Conservation (phyloP, 2,888 invertebrate genomes). For the Sminthurinus aureus region DNA sequence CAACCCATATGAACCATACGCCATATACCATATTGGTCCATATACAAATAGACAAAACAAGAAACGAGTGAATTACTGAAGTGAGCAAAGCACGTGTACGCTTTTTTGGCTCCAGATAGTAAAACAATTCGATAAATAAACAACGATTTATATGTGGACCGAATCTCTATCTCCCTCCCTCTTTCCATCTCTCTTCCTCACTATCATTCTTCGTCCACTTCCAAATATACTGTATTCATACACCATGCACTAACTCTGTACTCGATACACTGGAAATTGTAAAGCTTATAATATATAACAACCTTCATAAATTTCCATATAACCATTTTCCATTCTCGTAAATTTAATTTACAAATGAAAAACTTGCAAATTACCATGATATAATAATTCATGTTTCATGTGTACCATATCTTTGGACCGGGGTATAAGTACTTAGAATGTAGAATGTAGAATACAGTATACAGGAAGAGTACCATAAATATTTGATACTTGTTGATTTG, state of each 20-base stretch:
- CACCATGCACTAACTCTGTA: too few species aligned
- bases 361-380: background rate
- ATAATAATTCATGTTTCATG: background rate
- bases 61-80: background rate
- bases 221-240: too few species aligned
- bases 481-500: background rate
- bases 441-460: background rate
- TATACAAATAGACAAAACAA: too few species aligned
- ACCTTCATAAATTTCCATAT: background rate
- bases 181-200: too few species aligned
- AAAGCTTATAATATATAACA: background rate
- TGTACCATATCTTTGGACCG: too few species aligned
- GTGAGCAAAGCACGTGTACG: background rate
- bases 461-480: background rate
- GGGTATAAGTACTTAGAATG: background rate
- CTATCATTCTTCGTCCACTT: too few species aligned
- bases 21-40: too few species aligned
- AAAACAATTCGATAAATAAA: background rate
- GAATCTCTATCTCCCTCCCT: background rate
- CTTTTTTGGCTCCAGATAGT: background rate
- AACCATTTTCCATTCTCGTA: background rate
- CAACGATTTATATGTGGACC: background rate
- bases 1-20: background rate
- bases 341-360: background rate
- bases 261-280: too few species aligned